A percentile compares a stretch with the other conserved stretches of the same genome.
Evolutionary conservation across 1,140 invertebrate genomes (phyloP).

Genomic region (Phortica variegata): DNA sequence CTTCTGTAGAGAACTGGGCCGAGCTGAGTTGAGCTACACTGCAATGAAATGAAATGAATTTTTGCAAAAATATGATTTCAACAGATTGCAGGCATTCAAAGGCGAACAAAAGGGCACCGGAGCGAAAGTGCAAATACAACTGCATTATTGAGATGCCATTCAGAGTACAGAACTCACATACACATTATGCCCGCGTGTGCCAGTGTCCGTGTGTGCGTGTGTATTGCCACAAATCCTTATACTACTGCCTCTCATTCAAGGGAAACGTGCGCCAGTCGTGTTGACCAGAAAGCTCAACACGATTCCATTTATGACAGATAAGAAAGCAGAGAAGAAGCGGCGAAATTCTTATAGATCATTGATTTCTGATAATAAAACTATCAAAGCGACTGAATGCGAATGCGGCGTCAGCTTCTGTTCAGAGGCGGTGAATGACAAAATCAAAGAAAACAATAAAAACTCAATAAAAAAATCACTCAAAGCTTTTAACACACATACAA

Average conservation of each 20-base stretch:
- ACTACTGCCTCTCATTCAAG: conserved; percentile 24
- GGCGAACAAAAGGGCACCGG: too few relatives aligned
- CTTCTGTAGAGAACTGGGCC: conserved; percentile 18
- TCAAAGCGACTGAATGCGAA: too few relatives aligned
- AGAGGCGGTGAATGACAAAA: conserved; percentile 12
- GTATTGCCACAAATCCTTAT: background rate
- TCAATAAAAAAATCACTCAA: conserved; percentile 50
- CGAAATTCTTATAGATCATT: conserved; percentile 44
- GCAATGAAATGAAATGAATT: conserved; percentile 44
- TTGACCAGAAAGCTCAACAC: conserved; percentile 22
- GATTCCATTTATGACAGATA: conserved; percentile 9
- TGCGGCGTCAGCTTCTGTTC: too few relatives aligned
- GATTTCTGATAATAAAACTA: conserved; percentile 51
- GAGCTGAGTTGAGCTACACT: background rate
- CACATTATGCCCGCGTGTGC: background rate
- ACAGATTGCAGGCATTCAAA: conserved; percentile 9
- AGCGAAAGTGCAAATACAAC: too few relatives aligned
- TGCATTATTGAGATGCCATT: background rate
- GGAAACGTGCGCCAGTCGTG: conserved; percentile 26
- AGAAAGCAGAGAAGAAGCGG: background rate
- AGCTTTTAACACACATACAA: conserved; percentile 42
- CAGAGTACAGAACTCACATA: background rate
- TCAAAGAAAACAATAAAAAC: conserved; percentile 47
- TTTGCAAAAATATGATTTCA: conserved; percentile 42
- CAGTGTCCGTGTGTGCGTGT: background rate